Conservation (phyloP, 2,113 vertebrate species). For the Todiramphus chloris region DNA sequence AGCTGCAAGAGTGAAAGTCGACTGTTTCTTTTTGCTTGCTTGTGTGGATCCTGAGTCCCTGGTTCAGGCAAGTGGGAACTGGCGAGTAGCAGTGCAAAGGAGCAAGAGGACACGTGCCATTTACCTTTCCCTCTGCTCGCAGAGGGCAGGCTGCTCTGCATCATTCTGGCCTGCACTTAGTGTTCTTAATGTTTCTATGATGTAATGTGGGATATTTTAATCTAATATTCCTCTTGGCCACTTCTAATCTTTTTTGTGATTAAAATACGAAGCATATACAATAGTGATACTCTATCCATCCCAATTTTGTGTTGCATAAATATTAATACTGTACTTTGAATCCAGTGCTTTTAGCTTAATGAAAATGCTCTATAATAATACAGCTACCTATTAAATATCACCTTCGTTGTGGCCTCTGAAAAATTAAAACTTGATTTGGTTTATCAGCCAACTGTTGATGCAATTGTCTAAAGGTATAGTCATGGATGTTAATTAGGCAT, state of each 20-base stretch:
- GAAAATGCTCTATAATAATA: neutral
- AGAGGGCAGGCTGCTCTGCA: neutral
- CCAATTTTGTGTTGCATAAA: neutral
- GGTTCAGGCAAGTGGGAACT: neutral
- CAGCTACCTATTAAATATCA: neutral
- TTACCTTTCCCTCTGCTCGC: neutral
- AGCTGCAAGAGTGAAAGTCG: neutral
- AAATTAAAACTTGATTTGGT: neutral
- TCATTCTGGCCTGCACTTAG: neutral
- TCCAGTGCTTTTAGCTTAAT: conserved; percentile 14
- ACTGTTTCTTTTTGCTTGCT: neutral
- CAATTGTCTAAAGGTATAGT: neutral
- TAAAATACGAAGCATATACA: neutral
- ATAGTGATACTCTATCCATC: neutral
- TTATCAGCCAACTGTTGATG: neutral
- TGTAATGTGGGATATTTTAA: neutral
- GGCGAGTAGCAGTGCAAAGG: neutral
- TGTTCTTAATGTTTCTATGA: neutral
- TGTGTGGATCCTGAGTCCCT: neutral
- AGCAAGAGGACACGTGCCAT: neutral
- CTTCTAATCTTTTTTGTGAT: neutral
- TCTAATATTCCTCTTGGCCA: neutral
- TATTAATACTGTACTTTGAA: neutral
- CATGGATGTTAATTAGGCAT: neutral
- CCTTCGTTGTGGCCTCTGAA: neutral